Evolutionary conservation across 2,888 invertebrate genomes (phyloP).

Genomic region (Caenorhabditis sp.): DNA sequence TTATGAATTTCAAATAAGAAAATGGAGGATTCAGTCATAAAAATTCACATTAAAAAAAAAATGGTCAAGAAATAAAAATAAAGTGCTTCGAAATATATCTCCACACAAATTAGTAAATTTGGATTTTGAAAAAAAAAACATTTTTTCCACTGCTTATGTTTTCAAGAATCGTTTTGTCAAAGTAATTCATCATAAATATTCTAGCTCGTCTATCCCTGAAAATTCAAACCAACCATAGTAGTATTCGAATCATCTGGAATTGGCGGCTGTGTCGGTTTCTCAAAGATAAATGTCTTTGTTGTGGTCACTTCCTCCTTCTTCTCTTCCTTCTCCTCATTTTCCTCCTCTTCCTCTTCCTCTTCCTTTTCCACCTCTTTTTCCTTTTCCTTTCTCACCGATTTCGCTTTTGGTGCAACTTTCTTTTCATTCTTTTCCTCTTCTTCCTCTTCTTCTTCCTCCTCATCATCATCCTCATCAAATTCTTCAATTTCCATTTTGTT

Average conservation of each 20-base stretch:
- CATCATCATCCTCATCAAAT: conserved; percentile 45
- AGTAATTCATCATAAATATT: no score
- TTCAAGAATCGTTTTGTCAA: no score
- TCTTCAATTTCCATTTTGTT: conserved; percentile 49
- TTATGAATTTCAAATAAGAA: no score
- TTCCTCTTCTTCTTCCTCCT: conserved; percentile 32
- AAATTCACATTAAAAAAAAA: no score
- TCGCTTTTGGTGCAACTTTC: conserved; percentile 15
- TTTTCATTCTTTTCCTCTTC: conserved; percentile 13
- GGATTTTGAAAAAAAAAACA: no score
- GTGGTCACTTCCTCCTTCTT: conserved; percentile 41
- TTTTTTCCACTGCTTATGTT: no score
- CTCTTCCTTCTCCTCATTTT: conserved; percentile 24
- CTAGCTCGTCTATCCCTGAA: no score
- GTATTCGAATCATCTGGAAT: conserved; percentile 61
- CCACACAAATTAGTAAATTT: no score
- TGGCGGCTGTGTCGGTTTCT: conserved; percentile 62
- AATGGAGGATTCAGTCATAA: no score
- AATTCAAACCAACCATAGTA: conserved; percentile 52
- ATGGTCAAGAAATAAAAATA: no score
- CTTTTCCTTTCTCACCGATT: conserved; percentile 23
- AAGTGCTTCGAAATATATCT: no score
- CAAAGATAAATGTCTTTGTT: conserved; percentile 61
- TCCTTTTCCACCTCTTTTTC: conserved; percentile 41
- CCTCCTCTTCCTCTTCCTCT: conserved; percentile 36